Evolutionary conservation across 2,113 vertebrate species (phyloP).

Genomic region (Pagrus major): DNA sequence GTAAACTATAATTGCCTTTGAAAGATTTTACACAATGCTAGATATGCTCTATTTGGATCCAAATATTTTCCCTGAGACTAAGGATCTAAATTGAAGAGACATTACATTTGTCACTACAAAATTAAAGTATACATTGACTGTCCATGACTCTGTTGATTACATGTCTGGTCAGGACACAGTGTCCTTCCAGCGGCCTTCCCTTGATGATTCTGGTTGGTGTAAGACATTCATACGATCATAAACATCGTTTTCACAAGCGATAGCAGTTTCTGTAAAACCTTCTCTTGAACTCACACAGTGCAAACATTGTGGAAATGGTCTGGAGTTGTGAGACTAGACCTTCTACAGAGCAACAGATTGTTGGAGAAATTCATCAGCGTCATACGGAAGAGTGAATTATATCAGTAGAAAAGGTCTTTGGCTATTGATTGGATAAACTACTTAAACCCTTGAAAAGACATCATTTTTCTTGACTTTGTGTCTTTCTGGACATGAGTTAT

Average conservation of each 20-base stretch:
- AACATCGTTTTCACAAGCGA: background rate
- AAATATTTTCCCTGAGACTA: background rate
- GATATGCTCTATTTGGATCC: background rate
- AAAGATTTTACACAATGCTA: background rate
- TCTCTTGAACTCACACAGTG: background rate
- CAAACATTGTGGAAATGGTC: background rate
- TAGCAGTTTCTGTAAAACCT: background rate
- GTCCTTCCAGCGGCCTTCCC: background rate
- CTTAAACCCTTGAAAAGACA: slow-evolving; percentile 10
- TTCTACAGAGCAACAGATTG: background rate
- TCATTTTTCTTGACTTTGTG: background rate
- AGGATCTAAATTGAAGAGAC: background rate
- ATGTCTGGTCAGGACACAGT: background rate
- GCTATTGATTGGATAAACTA: slow-evolving; percentile 30
- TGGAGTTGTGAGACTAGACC: background rate
- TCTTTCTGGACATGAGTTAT: slow-evolving; percentile 1
- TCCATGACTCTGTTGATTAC: background rate
- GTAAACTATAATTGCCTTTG: background rate
- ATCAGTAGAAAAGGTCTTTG: slow-evolving; percentile 25
- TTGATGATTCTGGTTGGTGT: background rate
- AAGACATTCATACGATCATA: background rate
- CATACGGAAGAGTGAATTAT: background rate
- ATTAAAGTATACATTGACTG: background rate
- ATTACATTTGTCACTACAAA: too few relatives aligned
- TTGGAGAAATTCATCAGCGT: background rate